Evolutionary conservation across 1,140 invertebrate species (phyloP).

Genomic region (Teleopsis dalmanni): DNA sequence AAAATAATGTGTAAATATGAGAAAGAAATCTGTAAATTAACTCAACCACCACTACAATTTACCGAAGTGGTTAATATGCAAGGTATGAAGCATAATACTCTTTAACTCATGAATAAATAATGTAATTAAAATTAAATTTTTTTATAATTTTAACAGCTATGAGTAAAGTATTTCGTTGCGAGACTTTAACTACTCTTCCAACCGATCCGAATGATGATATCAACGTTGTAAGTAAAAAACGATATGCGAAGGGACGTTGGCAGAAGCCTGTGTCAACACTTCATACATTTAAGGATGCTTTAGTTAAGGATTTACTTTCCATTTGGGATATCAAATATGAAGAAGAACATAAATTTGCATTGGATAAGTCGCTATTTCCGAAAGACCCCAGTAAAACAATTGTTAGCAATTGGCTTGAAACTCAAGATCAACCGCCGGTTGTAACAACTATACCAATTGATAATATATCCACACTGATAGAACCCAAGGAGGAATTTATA

Average conservation of each 20-base stretch:
- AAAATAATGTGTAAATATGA: slow-evolving; percentile 8
- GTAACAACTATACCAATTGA: background rate
- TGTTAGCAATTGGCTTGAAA: background rate
- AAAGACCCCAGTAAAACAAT: background rate
- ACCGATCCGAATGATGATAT: slow-evolving; percentile 3
- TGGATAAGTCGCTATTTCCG: background rate
- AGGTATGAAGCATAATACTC: slow-evolving; percentile 2
- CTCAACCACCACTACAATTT: slow-evolving; percentile 2
- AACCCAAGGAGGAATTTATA: slow-evolving; percentile 6
- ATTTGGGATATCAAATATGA: slow-evolving; percentile 14
- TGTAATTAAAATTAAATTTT: background rate
- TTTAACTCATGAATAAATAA: background rate
- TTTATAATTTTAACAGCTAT: slow-evolving; percentile 6
- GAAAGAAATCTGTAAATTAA: slow-evolving; percentile 1
- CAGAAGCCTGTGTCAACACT: slow-evolving; percentile 11
- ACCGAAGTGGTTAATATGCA: slow-evolving; percentile 12
- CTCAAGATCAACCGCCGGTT: background rate
- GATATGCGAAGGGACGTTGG: slow-evolving; percentile 12
- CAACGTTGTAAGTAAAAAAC: background rate
- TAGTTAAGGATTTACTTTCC: slow-evolving; percentile 11
- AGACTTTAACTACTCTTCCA: background rate
- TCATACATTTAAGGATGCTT: slow-evolving; percentile 14
- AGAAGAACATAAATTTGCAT: slow-evolving; percentile 1
- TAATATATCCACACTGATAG: background rate
- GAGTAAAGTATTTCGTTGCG: slow-evolving; percentile 12